These are phyloP conservation scores for Heterohyrax brucei DNA, from an alignment of 2,797 vertebrate genomes.

Conservation along the genomic window DNA sequence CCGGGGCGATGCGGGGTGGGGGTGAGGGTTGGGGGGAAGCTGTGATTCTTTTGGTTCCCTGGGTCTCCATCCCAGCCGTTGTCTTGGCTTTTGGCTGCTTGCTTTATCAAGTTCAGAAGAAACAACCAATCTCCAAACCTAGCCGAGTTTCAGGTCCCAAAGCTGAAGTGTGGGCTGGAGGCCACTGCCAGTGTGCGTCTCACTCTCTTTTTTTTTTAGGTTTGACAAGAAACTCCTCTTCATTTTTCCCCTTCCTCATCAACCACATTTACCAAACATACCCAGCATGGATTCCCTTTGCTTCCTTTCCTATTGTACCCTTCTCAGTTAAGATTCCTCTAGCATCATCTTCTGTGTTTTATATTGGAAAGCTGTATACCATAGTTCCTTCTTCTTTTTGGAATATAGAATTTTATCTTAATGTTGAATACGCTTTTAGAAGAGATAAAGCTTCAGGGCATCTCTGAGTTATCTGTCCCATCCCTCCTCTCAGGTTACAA, in stretches of 20 bases:
- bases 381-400: slow-evolving; percentile 41
- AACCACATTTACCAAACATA: neutral
- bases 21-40: neutral
- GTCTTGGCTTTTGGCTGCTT: neutral
- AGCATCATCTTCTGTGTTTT: slow-evolving; percentile 66
- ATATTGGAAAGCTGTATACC: slow-evolving; percentile 42
- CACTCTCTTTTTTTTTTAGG: neutral
- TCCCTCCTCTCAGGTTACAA: neutral
- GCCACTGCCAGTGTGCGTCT: neutral
- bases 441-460: neutral
- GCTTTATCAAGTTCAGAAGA: neutral
- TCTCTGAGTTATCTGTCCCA: neutral
- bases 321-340: slow-evolving; percentile 48
- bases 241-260: neutral
- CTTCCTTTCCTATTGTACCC: slow-evolving; percentile 61
- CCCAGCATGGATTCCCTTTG: neutral
- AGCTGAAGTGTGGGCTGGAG: neutral
- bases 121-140: neutral
- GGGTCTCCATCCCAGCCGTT: neutral
- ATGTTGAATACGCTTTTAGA: neutral
- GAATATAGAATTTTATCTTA: slow-evolving; percentile 59
- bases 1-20: no score
- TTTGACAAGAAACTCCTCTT: neutral
- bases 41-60: neutral
- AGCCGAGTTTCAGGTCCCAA: neutral